Conservation (phyloP, 2,113 vertebrate species). For the Arothron firmamentum region DNA sequence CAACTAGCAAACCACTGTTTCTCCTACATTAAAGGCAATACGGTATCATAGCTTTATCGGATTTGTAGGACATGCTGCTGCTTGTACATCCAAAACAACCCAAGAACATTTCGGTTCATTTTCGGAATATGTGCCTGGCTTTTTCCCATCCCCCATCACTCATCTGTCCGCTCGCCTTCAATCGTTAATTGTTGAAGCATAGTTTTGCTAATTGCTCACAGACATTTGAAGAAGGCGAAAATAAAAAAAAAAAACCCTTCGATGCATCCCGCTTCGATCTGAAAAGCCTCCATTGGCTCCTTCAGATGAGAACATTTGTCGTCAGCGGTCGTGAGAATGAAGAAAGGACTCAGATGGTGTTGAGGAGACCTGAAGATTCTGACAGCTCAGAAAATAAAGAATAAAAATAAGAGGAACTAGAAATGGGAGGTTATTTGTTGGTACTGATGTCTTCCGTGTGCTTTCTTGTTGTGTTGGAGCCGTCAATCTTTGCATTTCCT, state of each 20-base stretch:
- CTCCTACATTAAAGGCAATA: constrained; percentile 67
- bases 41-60: constrained; percentile 65
- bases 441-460: constrained; percentile 36
- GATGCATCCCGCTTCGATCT: neutral
- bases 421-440: constrained; percentile 14
- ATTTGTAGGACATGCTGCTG: constrained; percentile 25
- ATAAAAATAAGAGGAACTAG: constrained; percentile 2
- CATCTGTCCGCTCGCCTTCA: neutral
- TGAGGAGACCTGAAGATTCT: constrained; percentile 22
- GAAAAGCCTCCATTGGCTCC: neutral
- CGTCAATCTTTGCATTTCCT: constrained; percentile 1
- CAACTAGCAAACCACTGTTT: constrained; percentile 37
- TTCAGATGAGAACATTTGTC: constrained; percentile 15
- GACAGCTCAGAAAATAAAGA: constrained; percentile 18
- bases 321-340: neutral
- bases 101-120: constrained; percentile 12
- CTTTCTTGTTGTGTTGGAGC: constrained; percentile 34
- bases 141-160: too few relatives aligned
- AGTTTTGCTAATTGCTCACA: neutral
- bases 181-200: neutral
- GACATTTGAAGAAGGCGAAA: neutral
- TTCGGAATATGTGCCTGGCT: neutral
- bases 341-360: constrained; percentile 16
- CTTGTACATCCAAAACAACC: constrained; percentile 15
- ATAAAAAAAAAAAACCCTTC: neutral